A percentile compares a stretch with the other conserved stretches of the same genome.
Evolutionary conservation across 2,113 vertebrate species (phyloP).

Genomic region (Plectropomus leopardus): DNA sequence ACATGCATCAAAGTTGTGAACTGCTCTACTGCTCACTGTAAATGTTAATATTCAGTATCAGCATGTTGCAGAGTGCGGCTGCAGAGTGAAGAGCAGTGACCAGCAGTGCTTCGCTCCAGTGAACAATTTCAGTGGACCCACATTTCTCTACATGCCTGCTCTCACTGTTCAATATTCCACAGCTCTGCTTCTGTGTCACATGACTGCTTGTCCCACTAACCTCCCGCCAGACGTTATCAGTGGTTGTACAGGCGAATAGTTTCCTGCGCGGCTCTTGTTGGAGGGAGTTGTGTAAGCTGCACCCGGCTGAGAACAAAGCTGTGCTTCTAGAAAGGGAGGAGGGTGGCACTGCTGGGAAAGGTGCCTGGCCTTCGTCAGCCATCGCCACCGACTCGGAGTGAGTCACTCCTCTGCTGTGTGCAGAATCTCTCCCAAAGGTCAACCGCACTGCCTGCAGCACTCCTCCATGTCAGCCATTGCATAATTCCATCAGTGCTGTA

Average conservation of each 20-base stretch:
- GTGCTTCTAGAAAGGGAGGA: conserved; percentile 36
- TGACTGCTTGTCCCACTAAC: conserved; percentile 64
- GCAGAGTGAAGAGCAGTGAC: not conserved
- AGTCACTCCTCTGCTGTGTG: conserved; percentile 63
- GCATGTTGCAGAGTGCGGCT: conserved; percentile 1
- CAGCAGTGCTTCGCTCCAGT: conserved; percentile 23
- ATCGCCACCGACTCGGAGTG: conserved; percentile 65
- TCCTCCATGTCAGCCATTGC: conserved; percentile 56
- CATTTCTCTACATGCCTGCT: conserved; percentile 23
- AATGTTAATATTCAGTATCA: not conserved
- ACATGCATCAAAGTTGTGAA: not conserved
- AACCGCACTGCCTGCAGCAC: conserved; percentile 34
- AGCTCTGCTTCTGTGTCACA: conserved; percentile 33
- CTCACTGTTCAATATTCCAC: conserved; percentile 42
- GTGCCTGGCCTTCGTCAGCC: conserved; percentile 73
- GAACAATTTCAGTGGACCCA: conserved; percentile 30
- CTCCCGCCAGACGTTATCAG: conserved; percentile 62
- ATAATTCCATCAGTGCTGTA: conserved; percentile 49
- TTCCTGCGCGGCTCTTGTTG: conserved; percentile 50
- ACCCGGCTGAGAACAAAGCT: conserved; percentile 57
- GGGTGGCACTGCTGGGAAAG: conserved; percentile 56
- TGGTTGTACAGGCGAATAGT: conserved; percentile 21
- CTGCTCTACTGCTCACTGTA: not conserved
- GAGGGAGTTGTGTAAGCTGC: conserved; percentile 47
- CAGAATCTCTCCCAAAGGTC: conserved; percentile 66